A percentile compares a stretch with the other conserved stretches of the same genome.
Conservation (phyloP, 2,888 invertebrate genomes). For the Ephialtes manifestator region DNA sequence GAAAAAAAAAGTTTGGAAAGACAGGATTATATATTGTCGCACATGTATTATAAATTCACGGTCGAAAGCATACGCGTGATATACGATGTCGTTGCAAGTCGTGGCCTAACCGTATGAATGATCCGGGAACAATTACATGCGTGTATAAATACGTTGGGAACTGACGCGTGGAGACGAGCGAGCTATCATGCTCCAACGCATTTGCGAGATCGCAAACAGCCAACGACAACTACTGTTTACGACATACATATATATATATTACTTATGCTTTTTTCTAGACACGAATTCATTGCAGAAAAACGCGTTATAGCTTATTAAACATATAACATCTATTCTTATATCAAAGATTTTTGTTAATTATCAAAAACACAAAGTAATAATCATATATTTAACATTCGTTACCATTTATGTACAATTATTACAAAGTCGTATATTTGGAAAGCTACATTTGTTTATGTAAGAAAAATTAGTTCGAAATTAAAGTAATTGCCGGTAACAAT, state of each 20-base stretch:
- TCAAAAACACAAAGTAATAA: too few relatives aligned
- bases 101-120: slow-evolving; percentile 8
- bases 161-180: background rate
- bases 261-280: background rate
- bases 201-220: background rate
- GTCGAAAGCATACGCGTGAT: slow-evolving; percentile 17
- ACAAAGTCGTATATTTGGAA: background rate
- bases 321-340: background rate
- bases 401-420: background rate
- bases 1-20: background rate
- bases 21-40: background rate
- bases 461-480: background rate
- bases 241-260: background rate
- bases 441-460: background rate
- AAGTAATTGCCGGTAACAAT: background rate
- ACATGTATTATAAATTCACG: slow-evolving; percentile 30
- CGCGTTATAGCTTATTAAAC: background rate
- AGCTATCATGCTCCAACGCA: background rate
- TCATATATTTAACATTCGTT: background rate
- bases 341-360: background rate
- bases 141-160: slow-evolving; percentile 28
- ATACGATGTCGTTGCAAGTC: background rate
- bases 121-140: slow-evolving; percentile 15
- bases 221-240: background rate
- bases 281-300: background rate